phyloP scores from a whole-genome alignment of 2,113 vertebrate species.

The Cryptoleucopteryx plumbea region DNA sequence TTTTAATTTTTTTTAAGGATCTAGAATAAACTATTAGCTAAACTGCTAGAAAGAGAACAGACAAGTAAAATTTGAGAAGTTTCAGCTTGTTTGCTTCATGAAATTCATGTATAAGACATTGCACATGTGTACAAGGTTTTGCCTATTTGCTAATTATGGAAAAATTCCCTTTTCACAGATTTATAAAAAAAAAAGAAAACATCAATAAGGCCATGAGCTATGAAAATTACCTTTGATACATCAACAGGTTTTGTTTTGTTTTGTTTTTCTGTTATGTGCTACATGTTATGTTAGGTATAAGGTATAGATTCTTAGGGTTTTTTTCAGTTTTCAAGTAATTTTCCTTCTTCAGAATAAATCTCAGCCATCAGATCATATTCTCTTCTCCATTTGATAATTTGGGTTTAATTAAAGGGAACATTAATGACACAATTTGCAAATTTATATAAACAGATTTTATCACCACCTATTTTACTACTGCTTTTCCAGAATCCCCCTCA shows the following conservation, averaged over 20 bases:
- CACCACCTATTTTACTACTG: neutral
- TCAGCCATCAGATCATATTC: neutral
- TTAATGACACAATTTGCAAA: neutral
- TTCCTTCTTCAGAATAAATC: neutral
- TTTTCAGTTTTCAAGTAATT: neutral
- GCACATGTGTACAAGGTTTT: fast-evolving
- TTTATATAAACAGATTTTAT: neutral
- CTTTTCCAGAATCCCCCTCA: neutral
- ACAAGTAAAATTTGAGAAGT: neutral
- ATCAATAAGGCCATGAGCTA: fast-evolving
- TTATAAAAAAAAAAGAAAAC: neutral
- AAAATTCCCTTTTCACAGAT: neutral
- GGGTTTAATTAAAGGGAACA: neutral
- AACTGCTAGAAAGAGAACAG: neutral
- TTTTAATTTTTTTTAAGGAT: neutral
- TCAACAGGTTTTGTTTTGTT: fast-evolving
- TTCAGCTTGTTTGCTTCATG: neutral
- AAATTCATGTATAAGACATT: neutral
- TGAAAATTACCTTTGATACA: neutral
- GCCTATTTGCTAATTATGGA: neutral
- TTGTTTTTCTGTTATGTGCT: neutral
- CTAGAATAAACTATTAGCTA: neutral
- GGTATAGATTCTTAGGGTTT: fast-evolving
- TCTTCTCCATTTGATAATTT: neutral
- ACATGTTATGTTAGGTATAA: neutral